Evolutionary conservation across 2,888 invertebrate genomes (phyloP).

Genomic region (Labia minor): DNA sequence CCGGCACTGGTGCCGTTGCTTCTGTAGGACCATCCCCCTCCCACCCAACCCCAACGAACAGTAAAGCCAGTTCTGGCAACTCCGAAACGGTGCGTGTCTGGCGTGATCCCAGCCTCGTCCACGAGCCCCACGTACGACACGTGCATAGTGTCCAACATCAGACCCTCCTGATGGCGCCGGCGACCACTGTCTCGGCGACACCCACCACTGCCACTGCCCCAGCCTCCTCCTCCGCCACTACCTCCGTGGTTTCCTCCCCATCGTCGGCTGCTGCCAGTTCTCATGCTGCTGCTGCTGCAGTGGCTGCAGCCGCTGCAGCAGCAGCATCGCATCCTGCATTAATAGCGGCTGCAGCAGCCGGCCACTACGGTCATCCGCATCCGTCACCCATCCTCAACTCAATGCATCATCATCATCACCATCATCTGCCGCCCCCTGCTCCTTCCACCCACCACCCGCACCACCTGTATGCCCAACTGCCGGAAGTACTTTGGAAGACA

Average conservation of each 20-base stretch:
- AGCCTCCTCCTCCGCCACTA: conserved; percentile 29
- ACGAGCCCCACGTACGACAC: conserved; percentile 45
- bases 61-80: not conserved
- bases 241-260: conserved; percentile 26
- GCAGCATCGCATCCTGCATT: conserved; percentile 28
- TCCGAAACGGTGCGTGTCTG: conserved; percentile 39
- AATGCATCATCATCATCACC: conserved; percentile 21
- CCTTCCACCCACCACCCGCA: conserved; percentile 28
- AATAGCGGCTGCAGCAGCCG: conserved; percentile 31
- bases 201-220: conserved; percentile 32
- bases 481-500: conserved; percentile 15
- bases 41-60: conserved; percentile 23
- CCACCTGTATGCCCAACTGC: conserved; percentile 29
- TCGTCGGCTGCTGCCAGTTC: conserved; percentile 28
- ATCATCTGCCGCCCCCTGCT: conserved; percentile 20
- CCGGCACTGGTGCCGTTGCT: not conserved
- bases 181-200: conserved; percentile 39
- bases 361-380: conserved; percentile 25
- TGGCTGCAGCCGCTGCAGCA: conserved; percentile 28
- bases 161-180: conserved; percentile 48
- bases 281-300: conserved; percentile 31
- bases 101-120: conserved; percentile 45
- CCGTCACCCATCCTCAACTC: conserved; percentile 24
- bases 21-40: conserved; percentile 31
- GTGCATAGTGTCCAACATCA: conserved; percentile 51